Evolutionary conservation across 2,888 invertebrate species (phyloP).

Genomic region (Tupiocoris notatus): DNA sequence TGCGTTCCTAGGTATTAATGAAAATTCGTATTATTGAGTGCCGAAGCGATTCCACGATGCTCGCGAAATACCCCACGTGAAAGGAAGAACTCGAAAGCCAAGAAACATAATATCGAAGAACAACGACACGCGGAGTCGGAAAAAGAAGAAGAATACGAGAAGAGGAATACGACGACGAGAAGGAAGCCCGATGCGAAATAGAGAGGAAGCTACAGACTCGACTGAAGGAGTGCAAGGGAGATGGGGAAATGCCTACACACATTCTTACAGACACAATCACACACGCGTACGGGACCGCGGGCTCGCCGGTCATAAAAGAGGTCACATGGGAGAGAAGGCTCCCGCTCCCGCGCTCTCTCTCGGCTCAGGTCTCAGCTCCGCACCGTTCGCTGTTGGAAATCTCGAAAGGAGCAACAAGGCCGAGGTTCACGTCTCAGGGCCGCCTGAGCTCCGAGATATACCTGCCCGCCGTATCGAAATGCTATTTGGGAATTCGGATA

Average conservation of each 20-base stretch:
- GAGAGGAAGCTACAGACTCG: constrained; percentile 1
- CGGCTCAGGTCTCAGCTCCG: neutral
- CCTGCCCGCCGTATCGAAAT: neutral
- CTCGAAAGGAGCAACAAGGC: neutral
- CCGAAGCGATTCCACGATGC: neutral
- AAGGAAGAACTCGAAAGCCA: no score
- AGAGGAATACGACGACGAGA: neutral
- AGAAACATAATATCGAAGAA: neutral
- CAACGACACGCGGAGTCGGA: neutral
- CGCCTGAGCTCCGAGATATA: neutral
- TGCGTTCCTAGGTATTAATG: no score
- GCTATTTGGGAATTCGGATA: neutral
- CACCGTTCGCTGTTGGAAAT: neutral
- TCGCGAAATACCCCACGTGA: neutral
- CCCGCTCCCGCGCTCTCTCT: constrained; percentile 4
- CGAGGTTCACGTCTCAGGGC: neutral
- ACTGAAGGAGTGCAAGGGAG: neutral
- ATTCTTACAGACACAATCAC: neutral
- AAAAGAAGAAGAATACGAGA: neutral
- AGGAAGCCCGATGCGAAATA: constrained; percentile 2
- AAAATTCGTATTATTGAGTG: no score
- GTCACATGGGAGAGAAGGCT: constrained; percentile 9
- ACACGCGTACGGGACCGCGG: no score
- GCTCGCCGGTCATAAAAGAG: constrained; percentile 20
- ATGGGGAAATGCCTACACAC: neutral